These are phyloP conservation scores for Thunnus maccoyii DNA, from an alignment of 2,113 vertebrate genomes.

Conservation along the genomic window DNA sequence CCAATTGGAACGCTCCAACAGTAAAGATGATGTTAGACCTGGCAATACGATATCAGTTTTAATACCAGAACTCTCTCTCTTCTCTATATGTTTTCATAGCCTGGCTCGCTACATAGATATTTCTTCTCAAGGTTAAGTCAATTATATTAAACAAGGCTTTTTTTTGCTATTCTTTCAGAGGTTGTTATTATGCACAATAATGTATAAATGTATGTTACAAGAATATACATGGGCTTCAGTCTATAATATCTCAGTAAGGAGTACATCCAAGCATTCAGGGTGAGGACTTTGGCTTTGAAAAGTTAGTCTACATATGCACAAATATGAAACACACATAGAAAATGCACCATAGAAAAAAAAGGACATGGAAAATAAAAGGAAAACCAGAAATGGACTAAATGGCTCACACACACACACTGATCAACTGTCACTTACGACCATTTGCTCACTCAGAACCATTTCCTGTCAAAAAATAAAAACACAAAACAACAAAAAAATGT, in stretches of 20 bases:
- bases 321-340: conserved; percentile 73
- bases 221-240: conserved; percentile 85
- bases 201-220: conserved; percentile 87
- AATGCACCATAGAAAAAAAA: conserved; percentile 69
- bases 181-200: conserved; percentile 85
- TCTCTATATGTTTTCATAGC: conserved; percentile 59
- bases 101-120: conserved; percentile 69
- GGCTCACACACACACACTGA: conserved; percentile 58
- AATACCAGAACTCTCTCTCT: conserved; percentile 51
- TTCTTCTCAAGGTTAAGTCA: conserved; percentile 74
- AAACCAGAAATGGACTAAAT: conserved; percentile 59
- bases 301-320: conserved; percentile 83
- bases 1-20: conserved; percentile 59
- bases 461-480: conserved; percentile 28
- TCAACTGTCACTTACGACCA: conserved; percentile 57
- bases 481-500: conserved; percentile 23
- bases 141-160: conserved; percentile 82
- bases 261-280: conserved; percentile 86
- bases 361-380: conserved; percentile 30
- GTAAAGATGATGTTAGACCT: conserved; percentile 72
- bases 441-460: conserved; percentile 60
- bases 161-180: conserved; percentile 72
- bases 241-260: conserved; percentile 79
- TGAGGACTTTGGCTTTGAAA: conserved; percentile 86
- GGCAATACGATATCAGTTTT: conserved; percentile 61